A percentile compares a stretch with the other conserved stretches of the same genome.
Conservation (phyloP, 1,140 invertebrate species). For the Ips typographus region DNA sequence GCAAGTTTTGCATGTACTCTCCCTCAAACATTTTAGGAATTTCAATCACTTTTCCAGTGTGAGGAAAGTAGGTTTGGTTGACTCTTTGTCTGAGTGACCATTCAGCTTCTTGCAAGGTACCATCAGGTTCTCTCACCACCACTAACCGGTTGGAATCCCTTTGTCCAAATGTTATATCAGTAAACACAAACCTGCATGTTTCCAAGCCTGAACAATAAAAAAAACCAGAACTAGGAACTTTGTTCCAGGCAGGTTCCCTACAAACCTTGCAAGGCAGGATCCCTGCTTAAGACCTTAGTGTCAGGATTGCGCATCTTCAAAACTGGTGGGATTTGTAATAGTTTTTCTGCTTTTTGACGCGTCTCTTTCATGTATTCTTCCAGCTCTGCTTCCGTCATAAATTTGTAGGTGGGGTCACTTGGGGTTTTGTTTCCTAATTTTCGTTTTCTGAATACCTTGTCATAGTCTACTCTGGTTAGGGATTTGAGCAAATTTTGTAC, state of each 20-base stretch:
- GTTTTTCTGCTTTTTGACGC: slow-evolving; percentile 58
- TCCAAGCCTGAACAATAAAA: slow-evolving; percentile 55
- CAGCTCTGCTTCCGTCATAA: slow-evolving; percentile 82
- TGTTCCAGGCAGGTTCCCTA: background rate
- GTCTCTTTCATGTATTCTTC: slow-evolving; percentile 61
- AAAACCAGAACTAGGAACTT: background rate
- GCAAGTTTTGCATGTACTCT: slow-evolving; percentile 60
- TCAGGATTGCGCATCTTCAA: slow-evolving; percentile 59
- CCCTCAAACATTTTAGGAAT: slow-evolving; percentile 81
- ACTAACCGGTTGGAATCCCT: slow-evolving; percentile 72
- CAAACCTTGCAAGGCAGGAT: slow-evolving; percentile 66
- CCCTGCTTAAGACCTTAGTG: slow-evolving; percentile 65
- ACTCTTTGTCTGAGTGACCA: slow-evolving; percentile 77
- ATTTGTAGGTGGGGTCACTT: slow-evolving; percentile 70
- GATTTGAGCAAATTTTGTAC: slow-evolving; percentile 75
- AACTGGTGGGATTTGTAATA: slow-evolving; percentile 89
- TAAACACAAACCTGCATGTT: slow-evolving; percentile 74
- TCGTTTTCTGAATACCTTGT: slow-evolving; percentile 70
- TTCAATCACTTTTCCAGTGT: slow-evolving; percentile 57
- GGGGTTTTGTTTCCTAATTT: slow-evolving; percentile 60
- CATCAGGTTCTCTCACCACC: slow-evolving; percentile 83
- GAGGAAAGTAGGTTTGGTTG: slow-evolving; percentile 85
- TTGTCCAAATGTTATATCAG: slow-evolving; percentile 85
- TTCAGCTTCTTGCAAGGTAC: slow-evolving; percentile 74
- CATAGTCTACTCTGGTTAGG: slow-evolving; percentile 74